Evolutionary conservation across 2,797 vertebrate species (phyloP).

Genomic region (Sebastes variabilis): DNA sequence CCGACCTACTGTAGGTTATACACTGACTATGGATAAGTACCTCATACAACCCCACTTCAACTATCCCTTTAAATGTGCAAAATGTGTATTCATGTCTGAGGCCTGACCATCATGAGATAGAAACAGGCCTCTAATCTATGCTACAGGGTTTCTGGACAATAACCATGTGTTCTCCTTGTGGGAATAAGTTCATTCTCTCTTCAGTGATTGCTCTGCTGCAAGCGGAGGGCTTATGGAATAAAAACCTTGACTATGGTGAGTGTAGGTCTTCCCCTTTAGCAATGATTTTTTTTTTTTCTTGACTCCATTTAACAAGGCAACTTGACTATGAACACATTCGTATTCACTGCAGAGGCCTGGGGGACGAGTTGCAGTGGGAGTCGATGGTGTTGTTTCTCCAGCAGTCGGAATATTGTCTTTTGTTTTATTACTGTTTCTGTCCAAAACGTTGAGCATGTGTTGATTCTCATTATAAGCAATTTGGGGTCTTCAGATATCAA

Average conservation of each 20-base stretch:
- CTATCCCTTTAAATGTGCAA: background rate
- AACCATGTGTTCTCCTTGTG: background rate
- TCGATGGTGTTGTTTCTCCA: conserved; percentile 18
- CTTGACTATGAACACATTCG: conserved; percentile 39
- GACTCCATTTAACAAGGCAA: conserved; percentile 45
- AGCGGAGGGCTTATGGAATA: conserved; percentile 5
- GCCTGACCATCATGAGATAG: conserved; percentile 17
- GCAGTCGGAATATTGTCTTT: conserved; percentile 15
- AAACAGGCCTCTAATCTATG: conserved; percentile 17
- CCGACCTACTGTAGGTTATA: too few relatives aligned
- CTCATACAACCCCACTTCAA: background rate
- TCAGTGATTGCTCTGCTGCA: conserved; percentile 15
- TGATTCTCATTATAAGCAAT: conserved; percentile 13
- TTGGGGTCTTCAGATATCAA: background rate
- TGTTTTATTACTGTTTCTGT: conserved; percentile 18
- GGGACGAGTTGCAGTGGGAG: conserved; percentile 18
- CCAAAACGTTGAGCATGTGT: background rate
- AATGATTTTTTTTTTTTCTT: conserved; percentile 26
- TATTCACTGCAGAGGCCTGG: conserved; percentile 34
- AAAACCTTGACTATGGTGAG: conserved; percentile 57
- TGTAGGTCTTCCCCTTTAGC: conserved; percentile 57
- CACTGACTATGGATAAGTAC: too few relatives aligned
- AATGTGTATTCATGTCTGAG: conserved; percentile 15
- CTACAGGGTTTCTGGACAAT: conserved; percentile 24
- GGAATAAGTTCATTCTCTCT: conserved; percentile 25